Evolutionary conservation across 2,797 vertebrate genomes (phyloP).

Genomic region (Sebastes nivosus): DNA sequence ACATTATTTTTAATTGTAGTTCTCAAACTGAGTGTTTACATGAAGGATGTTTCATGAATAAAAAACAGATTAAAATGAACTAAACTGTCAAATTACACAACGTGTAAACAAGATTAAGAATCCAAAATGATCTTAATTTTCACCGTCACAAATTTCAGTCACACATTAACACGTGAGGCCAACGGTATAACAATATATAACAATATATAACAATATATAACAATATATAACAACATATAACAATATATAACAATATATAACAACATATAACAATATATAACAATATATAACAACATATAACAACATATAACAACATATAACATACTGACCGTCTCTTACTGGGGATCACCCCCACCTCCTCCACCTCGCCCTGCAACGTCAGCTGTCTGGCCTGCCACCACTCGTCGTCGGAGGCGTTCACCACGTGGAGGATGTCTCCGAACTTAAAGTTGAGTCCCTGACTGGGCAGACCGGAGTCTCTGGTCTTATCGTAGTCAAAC

Average conservation of each 20-base stretch:
- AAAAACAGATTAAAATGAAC: background rate
- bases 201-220: too few species aligned
- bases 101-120: too few species aligned
- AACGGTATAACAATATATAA: too few species aligned
- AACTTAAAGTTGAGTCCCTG: constrained; percentile 96
- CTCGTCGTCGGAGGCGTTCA: constrained; percentile 97
- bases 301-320: too few species aligned
- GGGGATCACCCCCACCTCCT: constrained; percentile 97
- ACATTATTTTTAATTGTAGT: background rate
- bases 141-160: too few species aligned
- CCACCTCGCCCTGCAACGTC: constrained; percentile 89
- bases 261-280: too few species aligned
- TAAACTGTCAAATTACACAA: background rate
- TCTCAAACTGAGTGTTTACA: background rate
- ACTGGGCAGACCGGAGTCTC: constrained; percentile 96
- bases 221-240: too few species aligned
- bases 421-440: constrained; percentile 95
- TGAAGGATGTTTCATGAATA: background rate
- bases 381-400: constrained; percentile 99
- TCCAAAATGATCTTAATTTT: too few species aligned
- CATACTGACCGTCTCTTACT: constrained; percentile 92
- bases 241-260: too few species aligned
- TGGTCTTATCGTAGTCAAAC: constrained; percentile 96
- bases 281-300: too few species aligned
- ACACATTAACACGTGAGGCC: background rate